Conservation (phyloP, 2,797 vertebrate species). For the Staurois parvus region DNA sequence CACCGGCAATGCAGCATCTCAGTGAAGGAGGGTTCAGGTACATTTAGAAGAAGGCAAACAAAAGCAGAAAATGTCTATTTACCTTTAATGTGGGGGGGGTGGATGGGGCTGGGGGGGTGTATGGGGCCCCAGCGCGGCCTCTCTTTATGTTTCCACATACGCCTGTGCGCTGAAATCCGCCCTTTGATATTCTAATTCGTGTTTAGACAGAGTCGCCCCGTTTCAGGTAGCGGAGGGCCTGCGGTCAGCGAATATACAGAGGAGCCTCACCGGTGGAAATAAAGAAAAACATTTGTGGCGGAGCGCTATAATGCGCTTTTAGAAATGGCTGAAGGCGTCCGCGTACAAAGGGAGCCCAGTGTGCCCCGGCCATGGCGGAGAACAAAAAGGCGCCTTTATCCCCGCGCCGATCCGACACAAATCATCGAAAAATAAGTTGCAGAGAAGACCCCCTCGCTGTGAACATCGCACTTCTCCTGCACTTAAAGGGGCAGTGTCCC, state of each 20-base stretch:
- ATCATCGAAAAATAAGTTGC: background rate
- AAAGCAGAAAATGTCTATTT: too few species aligned
- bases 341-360: constrained; percentile 76
- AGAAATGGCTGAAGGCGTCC: constrained; percentile 77
- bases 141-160: constrained; percentile 6
- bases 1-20: too few species aligned
- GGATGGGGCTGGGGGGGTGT: background rate
- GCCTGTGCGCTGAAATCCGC: constrained; percentile 15
- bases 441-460: too few species aligned
- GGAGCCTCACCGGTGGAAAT: constrained; percentile 71
- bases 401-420: background rate
- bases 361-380: constrained; percentile 71
- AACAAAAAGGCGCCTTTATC: constrained; percentile 67
- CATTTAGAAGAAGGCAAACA: too few species aligned
- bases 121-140: background rate
- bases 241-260: constrained; percentile 66
- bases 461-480: too few species aligned
- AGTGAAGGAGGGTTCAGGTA: too few species aligned
- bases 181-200: constrained; percentile 68
- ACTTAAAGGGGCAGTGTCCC: too few species aligned
- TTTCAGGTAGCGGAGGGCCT: constrained; percentile 65
- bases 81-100: background rate
- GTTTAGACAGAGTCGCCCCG: constrained; percentile 64
- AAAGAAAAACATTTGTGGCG: constrained; percentile 76
- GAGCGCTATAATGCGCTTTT: constrained; percentile 71